A percentile compares a stretch with the other conserved stretches of the same genome.
phyloP scores from a whole-genome alignment of 1,140 invertebrate species.

The Diorhabda carinulata region DNA sequence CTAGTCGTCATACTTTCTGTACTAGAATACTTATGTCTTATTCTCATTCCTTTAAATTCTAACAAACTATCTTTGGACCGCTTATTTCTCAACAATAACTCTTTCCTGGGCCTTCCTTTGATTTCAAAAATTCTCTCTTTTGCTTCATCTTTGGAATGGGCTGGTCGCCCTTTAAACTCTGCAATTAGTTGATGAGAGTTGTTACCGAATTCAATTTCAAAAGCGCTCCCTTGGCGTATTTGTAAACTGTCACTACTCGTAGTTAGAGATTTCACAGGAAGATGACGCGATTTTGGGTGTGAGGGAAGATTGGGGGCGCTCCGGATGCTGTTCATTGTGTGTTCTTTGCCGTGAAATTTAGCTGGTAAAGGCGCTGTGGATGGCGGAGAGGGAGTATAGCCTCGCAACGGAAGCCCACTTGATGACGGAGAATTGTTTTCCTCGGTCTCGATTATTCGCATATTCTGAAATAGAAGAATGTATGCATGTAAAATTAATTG shows the following conservation, averaged over 20 bases:
- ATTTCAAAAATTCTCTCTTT: constrained; percentile 51
- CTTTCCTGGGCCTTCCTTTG: constrained; percentile 60
- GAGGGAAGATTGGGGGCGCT: constrained; percentile 71
- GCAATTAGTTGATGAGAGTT: constrained; percentile 41
- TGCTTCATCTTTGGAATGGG: constrained; percentile 27
- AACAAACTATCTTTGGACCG: constrained; percentile 58
- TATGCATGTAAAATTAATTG: too few relatives aligned
- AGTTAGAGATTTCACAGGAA: constrained; percentile 61
- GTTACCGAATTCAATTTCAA: constrained; percentile 48
- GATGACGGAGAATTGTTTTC: constrained; percentile 44
- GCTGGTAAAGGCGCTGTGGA: constrained; percentile 74
- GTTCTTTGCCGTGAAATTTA: constrained; percentile 71
- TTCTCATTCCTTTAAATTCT: constrained; percentile 64
- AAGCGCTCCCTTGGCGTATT: constrained; percentile 48
- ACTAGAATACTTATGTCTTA: constrained; percentile 70
- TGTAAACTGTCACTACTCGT: constrained; percentile 59
- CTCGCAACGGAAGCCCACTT: constrained; percentile 47
- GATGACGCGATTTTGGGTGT: constrained; percentile 62
- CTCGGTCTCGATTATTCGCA: constrained; percentile 41
- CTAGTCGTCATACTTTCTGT: constrained; percentile 82
- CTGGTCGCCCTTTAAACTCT: constrained; percentile 47
- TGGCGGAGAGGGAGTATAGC: constrained; percentile 72
- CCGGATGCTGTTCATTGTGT: constrained; percentile 69
- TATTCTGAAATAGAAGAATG: constrained; percentile 32
- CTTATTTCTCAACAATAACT: constrained; percentile 65